A percentile compares a stretch with the other conserved stretches of the same genome.
phyloP scores from a whole-genome alignment of 2,888 invertebrate species.

The Ichneumon xanthorius region DNA sequence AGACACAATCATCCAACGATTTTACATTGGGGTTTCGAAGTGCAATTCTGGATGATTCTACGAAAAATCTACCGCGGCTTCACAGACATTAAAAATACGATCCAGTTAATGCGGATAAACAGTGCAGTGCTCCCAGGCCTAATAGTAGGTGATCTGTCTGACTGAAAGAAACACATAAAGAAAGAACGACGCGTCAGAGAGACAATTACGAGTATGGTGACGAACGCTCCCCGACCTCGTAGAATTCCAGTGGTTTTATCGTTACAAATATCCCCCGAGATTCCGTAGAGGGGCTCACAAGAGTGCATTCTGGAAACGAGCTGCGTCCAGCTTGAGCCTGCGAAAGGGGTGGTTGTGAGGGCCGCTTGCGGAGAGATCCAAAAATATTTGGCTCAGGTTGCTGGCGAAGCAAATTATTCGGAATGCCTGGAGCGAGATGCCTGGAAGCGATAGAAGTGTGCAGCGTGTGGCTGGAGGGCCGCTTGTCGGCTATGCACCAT shows the following conservation, averaged over 20 bases:
- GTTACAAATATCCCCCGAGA: conserved; percentile 65
- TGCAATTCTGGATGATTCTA: neutral
- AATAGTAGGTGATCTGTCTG: conserved; percentile 68
- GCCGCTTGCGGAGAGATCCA: conserved; percentile 6
- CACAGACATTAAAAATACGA: conserved; percentile 71
- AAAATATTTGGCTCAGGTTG: conserved; percentile 27
- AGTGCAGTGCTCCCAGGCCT: conserved; percentile 57
- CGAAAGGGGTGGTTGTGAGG: conserved; percentile 17
- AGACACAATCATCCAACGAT: neutral
- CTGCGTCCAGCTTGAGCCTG: neutral
- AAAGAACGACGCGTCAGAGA: conserved; percentile 64
- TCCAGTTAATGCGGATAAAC: conserved; percentile 73
- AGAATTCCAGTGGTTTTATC: conserved; percentile 61
- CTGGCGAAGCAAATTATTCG: conserved; percentile 77
- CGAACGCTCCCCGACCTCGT: conserved; percentile 66
- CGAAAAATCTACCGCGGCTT: conserved; percentile 15
- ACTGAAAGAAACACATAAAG: conserved; percentile 64
- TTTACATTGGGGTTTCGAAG: neutral
- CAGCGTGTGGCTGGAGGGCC: conserved; percentile 14
- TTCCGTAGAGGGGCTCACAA: conserved; percentile 48
- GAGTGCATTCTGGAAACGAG: conserved; percentile 12
- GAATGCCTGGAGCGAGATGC: conserved; percentile 75
- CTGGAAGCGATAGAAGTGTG: conserved; percentile 49
- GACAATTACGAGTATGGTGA: conserved; percentile 73
- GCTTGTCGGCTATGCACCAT: conserved; percentile 12